Base-by-base conservation (phyloP, 2,888 invertebrate species). In the Mellilla xanthometata region DNA sequence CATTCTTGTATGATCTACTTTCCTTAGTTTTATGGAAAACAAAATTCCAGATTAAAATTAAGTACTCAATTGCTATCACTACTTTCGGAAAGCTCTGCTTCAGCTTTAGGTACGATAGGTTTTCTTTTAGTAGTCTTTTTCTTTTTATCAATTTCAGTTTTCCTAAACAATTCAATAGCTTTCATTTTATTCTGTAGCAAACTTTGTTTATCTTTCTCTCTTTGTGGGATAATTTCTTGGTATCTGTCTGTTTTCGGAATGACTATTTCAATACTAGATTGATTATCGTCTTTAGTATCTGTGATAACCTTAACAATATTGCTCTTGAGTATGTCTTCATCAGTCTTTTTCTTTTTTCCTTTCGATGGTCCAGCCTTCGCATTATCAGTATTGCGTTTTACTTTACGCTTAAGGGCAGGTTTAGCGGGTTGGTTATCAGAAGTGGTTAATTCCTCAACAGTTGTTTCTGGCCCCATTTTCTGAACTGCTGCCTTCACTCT, bases 401-500 rank as follows among this genome's bases (percentile, higher is more conserved):
- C 55, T 51, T 57, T 72, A 22, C 47, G 54, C 13, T 49, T 53
- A 7, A 5, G 44, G 4, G 19, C 40, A 12, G 47, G 31, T 31
- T 59, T 62, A 60, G 72, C 62, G 12, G 53, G 54, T 57, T 64
- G 57, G 35, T 54, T 45, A 30, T 59, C 50, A 29, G 34, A 46
- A 6, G 33, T 40, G 11, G 46, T 34, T 6, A 12, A 28, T 13
- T 48, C 50, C 31, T 52, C 58, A 49, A 61, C 11, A 10, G 41
- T 12, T 9, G 42, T 61, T 35, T 78, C 79, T 0, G 81, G 76
- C 0, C 91, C 93, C 80, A 96, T 91, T 77, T 88, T 93, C 52
- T 93, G 91, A 10, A 97, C 92, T 0, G 97, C 97, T 9, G 90
- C 92, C 74, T 94, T 94, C 0, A 97, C 95, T 60, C 97, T 89